phyloP scores from a whole-genome alignment of 2,797 vertebrate genomes.

The Orientallactaga sibirica region DNA sequence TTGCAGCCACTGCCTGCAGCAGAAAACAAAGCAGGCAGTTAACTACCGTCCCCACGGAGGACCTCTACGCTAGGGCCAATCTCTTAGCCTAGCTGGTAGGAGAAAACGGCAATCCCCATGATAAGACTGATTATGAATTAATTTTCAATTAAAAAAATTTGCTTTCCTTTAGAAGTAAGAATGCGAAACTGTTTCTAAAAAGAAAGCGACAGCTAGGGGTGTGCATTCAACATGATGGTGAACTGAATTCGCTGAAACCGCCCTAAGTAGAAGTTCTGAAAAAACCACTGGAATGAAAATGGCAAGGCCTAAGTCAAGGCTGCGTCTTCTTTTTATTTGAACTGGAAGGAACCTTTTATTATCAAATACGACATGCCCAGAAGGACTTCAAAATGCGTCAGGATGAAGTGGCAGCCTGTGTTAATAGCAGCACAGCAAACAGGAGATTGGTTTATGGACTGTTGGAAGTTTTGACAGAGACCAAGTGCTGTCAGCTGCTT shows the following conservation, averaged over 20 bases:
- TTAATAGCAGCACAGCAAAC: background rate
- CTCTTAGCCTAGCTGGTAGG: background rate
- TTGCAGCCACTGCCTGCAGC: conserved; percentile 88
- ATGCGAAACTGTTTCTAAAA: background rate
- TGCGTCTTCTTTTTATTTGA: background rate
- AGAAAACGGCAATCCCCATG: background rate
- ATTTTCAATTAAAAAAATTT: background rate
- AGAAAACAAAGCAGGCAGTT: conserved; percentile 82
- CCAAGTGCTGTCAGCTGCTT: background rate
- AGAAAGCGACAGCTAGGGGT: background rate
- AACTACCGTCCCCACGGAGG: conserved; percentile 54
- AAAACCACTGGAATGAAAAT: background rate
- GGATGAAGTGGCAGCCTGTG: background rate
- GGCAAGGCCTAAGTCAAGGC: background rate
- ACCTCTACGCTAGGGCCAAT: background rate
- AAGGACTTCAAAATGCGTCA: background rate
- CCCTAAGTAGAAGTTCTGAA: background rate
- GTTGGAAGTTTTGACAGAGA: background rate
- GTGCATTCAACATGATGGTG: background rate
- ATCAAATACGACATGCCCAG: background rate
- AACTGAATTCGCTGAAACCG: background rate
- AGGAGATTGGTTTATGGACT: background rate
- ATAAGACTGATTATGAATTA: background rate
- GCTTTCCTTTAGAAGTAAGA: background rate
- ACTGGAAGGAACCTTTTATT: background rate